Evolutionary conservation across 2,888 invertebrate species (phyloP).

Genomic region (Disparrhopalites patrizii): DNA sequence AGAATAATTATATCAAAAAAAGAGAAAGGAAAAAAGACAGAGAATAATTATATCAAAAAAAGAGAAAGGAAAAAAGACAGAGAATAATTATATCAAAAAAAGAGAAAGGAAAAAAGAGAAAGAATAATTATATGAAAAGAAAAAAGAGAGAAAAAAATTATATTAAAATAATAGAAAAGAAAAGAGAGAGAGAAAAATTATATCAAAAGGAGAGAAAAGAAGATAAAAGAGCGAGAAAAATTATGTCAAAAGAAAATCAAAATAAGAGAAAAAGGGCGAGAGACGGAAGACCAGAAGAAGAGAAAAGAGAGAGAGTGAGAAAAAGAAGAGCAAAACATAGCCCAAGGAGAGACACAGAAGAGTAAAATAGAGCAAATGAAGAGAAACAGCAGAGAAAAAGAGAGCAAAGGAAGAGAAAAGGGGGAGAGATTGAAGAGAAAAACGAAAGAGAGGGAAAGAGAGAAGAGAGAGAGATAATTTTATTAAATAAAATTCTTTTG

Average conservation of each 20-base stretch:
- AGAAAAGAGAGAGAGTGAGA: not conserved
- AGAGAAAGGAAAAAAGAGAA: too few relatives aligned
- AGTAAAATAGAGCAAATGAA: slow-evolving; percentile 30
- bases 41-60: not conserved
- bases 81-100: too few relatives aligned
- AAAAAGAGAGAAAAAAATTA: slow-evolving; percentile 29
- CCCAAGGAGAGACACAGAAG: not conserved
- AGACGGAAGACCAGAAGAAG: not conserved
- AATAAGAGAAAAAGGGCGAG: not conserved
- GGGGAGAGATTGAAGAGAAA: slow-evolving; percentile 18
- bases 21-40: too few relatives aligned
- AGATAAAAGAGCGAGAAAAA: not conserved
- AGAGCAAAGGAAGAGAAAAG: slow-evolving; percentile 7
- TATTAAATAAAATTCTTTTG: not conserved
- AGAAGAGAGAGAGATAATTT: not conserved
- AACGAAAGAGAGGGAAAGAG: slow-evolving; percentile 12
- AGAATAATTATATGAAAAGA: too few relatives aligned
- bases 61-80: slow-evolving; percentile 27
- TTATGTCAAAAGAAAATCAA: not conserved
- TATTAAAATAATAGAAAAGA: not conserved
- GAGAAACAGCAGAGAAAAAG: slow-evolving; percentile 26
- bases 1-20: too few relatives aligned
- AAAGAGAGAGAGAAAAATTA: too few relatives aligned
- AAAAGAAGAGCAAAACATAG: not conserved
- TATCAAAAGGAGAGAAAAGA: not conserved